A percentile compares a stretch with the other conserved stretches of the same genome.
Evolutionary conservation across 2,888 invertebrate species (phyloP).

Genomic region (Phorcus lineatus): DNA sequence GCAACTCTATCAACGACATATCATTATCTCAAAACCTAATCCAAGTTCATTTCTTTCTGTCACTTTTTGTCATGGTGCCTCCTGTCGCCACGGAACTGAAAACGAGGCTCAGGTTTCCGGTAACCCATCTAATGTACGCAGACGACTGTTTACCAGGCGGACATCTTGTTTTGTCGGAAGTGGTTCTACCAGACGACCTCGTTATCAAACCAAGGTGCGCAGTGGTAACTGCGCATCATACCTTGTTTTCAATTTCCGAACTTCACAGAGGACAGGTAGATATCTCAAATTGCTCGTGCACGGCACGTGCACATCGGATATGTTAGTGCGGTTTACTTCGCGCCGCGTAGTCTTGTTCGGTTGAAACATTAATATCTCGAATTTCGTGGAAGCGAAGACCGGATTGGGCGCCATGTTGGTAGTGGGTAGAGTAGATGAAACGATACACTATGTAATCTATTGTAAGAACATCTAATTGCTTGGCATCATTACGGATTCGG

Average conservation of each 20-base stretch:
- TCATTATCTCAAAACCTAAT: conserved; percentile 9
- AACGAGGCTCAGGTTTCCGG: background rate
- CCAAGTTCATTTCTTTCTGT: conserved; percentile 18
- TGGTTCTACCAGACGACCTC: background rate
- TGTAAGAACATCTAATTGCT: background rate
- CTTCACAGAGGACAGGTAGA: background rate
- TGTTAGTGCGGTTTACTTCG: conserved; percentile 11
- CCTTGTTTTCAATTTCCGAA: background rate
- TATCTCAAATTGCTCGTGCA: background rate
- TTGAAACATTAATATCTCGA: conserved; percentile 7
- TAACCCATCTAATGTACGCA: conserved; percentile 6
- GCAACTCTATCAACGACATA: background rate
- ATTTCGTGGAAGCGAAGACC: background rate
- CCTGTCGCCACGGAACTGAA: background rate
- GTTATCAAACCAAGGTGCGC: background rate
- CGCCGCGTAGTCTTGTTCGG: background rate
- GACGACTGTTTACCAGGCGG: conserved; percentile 1
- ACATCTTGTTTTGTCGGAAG: background rate
- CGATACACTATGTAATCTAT: conserved; percentile 13
- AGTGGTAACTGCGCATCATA: background rate
- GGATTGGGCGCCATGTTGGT: background rate
- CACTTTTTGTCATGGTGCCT: conserved; percentile 13
- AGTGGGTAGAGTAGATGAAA: conserved; percentile 1
- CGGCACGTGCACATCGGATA: background rate
- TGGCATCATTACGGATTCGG: background rate